phyloP scores from a whole-genome alignment of 23 tunicate species.

The Diplosoma virens region DNA sequence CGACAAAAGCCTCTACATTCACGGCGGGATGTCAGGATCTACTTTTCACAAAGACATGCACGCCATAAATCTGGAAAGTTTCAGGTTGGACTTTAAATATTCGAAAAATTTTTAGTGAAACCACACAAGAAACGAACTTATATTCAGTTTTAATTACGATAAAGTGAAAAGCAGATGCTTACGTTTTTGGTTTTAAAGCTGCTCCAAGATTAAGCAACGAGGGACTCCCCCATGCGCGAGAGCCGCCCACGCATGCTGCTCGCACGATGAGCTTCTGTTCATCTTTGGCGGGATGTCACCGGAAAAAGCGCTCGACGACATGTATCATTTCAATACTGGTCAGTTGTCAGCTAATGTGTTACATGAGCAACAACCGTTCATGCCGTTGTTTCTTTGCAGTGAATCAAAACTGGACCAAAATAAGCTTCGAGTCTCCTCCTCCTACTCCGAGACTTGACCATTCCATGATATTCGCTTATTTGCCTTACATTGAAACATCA shows the following conservation, averaged over 20 bases:
- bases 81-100: no score
- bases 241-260: conserved; percentile 73
- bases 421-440: conserved; percentile 72
- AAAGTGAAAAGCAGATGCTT: no score
- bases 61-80: conserved; percentile 31
- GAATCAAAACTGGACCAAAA: conserved; percentile 41
- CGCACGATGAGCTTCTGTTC: conserved; percentile 22
- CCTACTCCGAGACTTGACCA: conserved; percentile 81
- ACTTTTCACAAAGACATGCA: conserved; percentile 74
- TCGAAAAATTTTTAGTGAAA: no score
- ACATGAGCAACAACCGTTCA: not conserved
- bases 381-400: conserved; percentile 17
- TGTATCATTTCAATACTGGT: conserved; percentile 60
- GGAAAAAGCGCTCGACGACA: conserved; percentile 69
- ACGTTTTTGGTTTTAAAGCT: conserved; percentile 19
- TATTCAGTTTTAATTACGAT: no score
- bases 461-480: conserved; percentile 50
- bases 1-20: conserved; percentile 47
- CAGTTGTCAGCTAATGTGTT: not conserved
- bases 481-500: conserved; percentile 35
- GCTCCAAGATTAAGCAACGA: conserved; percentile 15
- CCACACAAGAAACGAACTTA: no score
- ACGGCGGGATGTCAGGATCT: conserved; percentile 91
- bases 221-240: conserved; percentile 65
- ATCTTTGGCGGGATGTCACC: conserved; percentile 79